Evolutionary conservation across 37 sponge, comb jelly and placozoan species (phyloP), one percentile per base, ranked within the genome.

Genomic region (Axinella damicornis): DNA sequence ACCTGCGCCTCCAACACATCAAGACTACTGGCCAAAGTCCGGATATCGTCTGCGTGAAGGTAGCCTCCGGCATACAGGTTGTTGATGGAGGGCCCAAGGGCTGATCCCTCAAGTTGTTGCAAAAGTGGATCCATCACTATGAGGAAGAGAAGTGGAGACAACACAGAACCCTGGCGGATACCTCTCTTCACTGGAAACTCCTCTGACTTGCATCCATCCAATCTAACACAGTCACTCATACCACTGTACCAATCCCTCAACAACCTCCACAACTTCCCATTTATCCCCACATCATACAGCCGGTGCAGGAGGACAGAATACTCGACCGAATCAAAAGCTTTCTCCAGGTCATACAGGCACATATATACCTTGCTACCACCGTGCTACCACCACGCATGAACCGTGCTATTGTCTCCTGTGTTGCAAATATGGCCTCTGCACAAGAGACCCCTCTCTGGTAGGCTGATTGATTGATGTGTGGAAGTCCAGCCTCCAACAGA

Each of bases 121-220:
- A 69, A 33, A 12, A 69, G 71, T 69, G 71, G 71, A 12, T 69
- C 71, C 36, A 69, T 69, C 33, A 24, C 22, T 16, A 22, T 38
- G 22, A 2, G 2, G 13, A 22, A 61, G 62, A 25, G 62, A 5
- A 46, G 4, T 11, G 62, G 62, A 14, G 27, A 25, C 27, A 61
- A 14, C 12, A 61, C 11, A 14, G 62, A 61, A 14, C 62, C 62
- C 11, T 11, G 62, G 27, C 27, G 62, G 62, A 61, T 14, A 61
- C 62, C 62, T 11, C 62, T 61, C 11, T 61, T 14, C 2, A 61
- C 11, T 14, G 62, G 62, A 14, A 38, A 69, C 9, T 9, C 2
- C 6, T 4, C 13, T 22, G 71, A 69, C 4, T 16, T 4, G 22
- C 30, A 21, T 22, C 71, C 71, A 69, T 34, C 36, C 21, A 69